phyloP scores from a whole-genome alignment of 2,113 vertebrate species.

The Scolopax mira region DNA sequence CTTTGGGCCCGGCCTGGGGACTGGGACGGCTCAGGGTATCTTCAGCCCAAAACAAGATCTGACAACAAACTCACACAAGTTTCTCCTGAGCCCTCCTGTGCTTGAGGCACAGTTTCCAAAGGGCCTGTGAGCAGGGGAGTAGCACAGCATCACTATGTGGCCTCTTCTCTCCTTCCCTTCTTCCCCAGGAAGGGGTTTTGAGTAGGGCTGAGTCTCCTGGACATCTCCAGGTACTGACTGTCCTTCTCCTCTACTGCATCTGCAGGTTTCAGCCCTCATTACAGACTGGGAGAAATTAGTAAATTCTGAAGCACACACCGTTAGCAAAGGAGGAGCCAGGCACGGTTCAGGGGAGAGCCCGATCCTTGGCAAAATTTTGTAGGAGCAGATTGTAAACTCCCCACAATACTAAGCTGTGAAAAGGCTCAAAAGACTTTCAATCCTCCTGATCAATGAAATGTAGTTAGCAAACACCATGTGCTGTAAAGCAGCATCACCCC shows the following conservation, averaged over 20 bases:
- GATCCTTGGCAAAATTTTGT: neutral
- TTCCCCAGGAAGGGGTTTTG: neutral
- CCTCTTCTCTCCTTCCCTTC: neutral
- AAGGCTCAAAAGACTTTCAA: neutral
- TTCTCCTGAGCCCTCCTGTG: too few relatives aligned
- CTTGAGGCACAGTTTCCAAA: rapidly evolving
- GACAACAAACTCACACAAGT: rapidly evolving
- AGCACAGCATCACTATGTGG: neutral
- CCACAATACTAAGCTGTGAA: rapidly evolving
- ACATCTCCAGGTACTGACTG: neutral
- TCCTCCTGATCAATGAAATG: neutral
- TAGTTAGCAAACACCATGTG: rapidly evolving
- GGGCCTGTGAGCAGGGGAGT: rapidly evolving
- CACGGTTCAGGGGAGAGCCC: too few relatives aligned
- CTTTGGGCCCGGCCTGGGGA: too few relatives aligned
- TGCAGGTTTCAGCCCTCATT: rapidly evolving
- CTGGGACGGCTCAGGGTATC: neutral
- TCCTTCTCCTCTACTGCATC: neutral
- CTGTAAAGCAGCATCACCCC: rapidly evolving
- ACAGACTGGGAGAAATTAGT: rapidly evolving
- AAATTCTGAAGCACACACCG: too few relatives aligned
- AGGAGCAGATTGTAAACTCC: neutral
- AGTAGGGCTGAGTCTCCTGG: neutral
- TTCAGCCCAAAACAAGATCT: neutral
- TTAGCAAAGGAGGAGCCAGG: neutral